Conservation (phyloP, 2,113 vertebrate genomes). For the Cochlearius cochlearius region DNA sequence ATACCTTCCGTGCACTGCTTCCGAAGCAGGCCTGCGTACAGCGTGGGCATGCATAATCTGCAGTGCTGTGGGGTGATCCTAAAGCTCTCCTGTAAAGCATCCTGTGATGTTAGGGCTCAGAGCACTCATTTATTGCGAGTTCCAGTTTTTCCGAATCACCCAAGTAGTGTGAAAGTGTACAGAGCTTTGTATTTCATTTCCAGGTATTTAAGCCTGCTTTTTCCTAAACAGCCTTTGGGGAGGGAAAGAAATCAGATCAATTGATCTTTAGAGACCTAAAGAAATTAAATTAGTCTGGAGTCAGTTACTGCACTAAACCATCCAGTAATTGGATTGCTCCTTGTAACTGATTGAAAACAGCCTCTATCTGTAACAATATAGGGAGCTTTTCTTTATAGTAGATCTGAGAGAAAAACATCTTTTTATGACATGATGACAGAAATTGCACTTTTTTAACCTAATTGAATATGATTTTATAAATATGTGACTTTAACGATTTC, state of each 20-base stretch:
- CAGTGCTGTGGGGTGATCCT: not conserved
- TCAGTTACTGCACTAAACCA: constrained; percentile 98
- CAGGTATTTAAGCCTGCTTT: constrained; percentile 80
- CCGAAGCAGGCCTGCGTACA: not conserved
- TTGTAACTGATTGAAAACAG: constrained; percentile 98
- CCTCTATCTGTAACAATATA: constrained; percentile 82
- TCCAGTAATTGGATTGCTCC: constrained; percentile 95
- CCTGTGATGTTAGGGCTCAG: constrained; percentile 14
- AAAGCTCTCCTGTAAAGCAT: not conserved
- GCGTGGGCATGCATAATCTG: fast-evolving
- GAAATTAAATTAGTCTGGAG: constrained; percentile 99
- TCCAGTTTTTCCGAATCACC: constrained; percentile 65
- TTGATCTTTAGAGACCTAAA: constrained; percentile 97
- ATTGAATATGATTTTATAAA: constrained; percentile 91
- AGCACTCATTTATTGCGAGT: constrained; percentile 2
- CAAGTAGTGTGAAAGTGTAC: constrained; percentile 75
- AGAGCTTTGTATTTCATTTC: constrained; percentile 80
- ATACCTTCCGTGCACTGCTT: not conserved
- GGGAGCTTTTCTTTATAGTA: constrained; percentile 75
- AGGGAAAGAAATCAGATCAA: constrained; percentile 98
- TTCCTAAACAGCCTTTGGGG: constrained; percentile 82
- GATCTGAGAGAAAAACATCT: constrained; percentile 92
- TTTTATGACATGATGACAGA: constrained; percentile 99
- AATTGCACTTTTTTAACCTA: constrained; percentile 95
- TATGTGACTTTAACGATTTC: constrained; percentile 87